Base-by-base conservation (phyloP, 2,113 vertebrate species). In the Oncorhynchus gorbuscha region DNA sequence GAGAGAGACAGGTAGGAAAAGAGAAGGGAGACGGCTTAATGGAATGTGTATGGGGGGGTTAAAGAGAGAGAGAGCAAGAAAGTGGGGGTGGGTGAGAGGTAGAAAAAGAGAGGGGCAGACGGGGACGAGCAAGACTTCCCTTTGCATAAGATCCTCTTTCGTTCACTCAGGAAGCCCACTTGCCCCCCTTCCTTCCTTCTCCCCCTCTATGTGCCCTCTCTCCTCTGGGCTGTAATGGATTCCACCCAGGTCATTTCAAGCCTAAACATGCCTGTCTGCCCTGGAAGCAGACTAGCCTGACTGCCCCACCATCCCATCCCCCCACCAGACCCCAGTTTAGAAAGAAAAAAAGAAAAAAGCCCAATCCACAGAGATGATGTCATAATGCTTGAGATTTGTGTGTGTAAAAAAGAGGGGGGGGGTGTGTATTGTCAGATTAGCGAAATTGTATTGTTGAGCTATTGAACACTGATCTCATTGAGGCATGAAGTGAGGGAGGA, bases 301-400 rank as follows among this genome's bases (percentile, higher is more conserved):
- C 28, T 79, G 73, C 76, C 79, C 76, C 82, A 72, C 59, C 51
- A 78, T 69, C 79, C 68, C 74, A 67, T 35, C 69, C 68, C 79
- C 48, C 59, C 79, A 76, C 18, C 18, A n/a, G n/a, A 62, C 7
- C 20, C n/a, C 59, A 18, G 12, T 55, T 55, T 22, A 62, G 59
- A 62, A 11, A 28, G 26, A 28, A 28, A 28, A 28, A 62, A n/a
- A 11, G 4, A 3, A 61, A 22, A 24, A 18, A 62, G 5, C 49
- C 49, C 51, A 87, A 87, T 90, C 88, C 89, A 89, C 81, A 87
- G 86, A 74, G 90, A 88, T 94, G 93, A 94, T 93, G 92, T 94
- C 93, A 94, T 94, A 92, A 94, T 93, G 75, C 83, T 79, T 85
- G 30, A 69, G 88, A 83, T 48, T 28, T 67, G 61, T 71, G 77